A percentile compares a stretch with the other conserved stretches of the same genome.
Evolutionary conservation across 2,888 invertebrate species (phyloP).

Genomic region (Meta bourneti): DNA sequence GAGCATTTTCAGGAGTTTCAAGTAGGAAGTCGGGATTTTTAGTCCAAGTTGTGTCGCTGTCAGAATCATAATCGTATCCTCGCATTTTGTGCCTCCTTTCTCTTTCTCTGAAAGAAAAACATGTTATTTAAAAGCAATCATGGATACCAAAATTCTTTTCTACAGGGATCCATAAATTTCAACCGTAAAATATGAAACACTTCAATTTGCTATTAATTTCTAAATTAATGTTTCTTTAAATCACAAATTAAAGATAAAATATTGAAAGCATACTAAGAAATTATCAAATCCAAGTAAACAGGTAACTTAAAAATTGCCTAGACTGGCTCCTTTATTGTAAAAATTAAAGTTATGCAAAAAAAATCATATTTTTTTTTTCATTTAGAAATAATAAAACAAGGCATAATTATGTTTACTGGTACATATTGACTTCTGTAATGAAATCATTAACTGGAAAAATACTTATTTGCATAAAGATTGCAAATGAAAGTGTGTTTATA

Average conservation of each 20-base stretch:
- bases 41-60: constrained; percentile 74
- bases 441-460: background rate
- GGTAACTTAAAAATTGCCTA: no score
- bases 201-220: background rate
- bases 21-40: constrained; percentile 56
- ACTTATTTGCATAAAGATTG: no score
- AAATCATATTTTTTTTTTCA: no score
- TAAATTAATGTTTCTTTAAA: background rate
- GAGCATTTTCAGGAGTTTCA: constrained; percentile 16
- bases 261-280: no score
- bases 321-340: no score
- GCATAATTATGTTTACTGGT: no score
- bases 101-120: constrained; percentile 85
- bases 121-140: background rate
- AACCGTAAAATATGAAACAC: background rate
- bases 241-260: background rate
- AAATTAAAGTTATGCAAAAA: no score
- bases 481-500: background rate
- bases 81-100: constrained; percentile 87
- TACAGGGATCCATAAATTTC: background rate
- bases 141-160: no score
- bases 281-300: no score
- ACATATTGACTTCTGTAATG: background rate
- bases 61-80: constrained; percentile 78
- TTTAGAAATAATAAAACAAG: no score